Conservation (phyloP, 2,797 vertebrate species). For the Sebastiscus albofasciatus region DNA sequence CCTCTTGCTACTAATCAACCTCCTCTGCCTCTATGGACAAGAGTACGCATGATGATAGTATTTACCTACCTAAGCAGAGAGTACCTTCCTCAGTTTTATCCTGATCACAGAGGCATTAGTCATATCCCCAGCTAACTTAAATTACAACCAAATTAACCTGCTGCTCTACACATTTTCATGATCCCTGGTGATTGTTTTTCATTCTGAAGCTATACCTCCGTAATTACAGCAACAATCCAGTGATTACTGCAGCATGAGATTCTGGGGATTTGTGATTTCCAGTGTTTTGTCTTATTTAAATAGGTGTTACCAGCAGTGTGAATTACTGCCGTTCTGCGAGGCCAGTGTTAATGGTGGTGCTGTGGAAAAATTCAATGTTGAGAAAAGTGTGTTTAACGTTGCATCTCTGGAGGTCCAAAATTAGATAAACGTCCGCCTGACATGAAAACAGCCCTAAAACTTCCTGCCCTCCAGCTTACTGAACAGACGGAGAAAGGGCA, state of each 20-base stretch:
- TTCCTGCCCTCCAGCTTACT: slow-evolving; percentile 21
- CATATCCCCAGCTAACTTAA: not conserved
- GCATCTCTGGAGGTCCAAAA: slow-evolving; percentile 32
- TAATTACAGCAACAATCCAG: slow-evolving; percentile 8
- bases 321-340: not conserved
- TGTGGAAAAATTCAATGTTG: not conserved
- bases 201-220: not conserved
- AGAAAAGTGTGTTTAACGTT: not conserved
- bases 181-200: not conserved
- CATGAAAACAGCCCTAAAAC: slow-evolving; percentile 31
- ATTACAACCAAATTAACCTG: slow-evolving; percentile 5
- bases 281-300: not conserved
- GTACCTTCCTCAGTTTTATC: not conserved
- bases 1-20: too few relatives aligned
- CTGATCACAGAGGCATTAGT: not conserved
- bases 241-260: not conserved
- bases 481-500: slow-evolving; percentile 44
- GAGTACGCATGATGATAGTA: not conserved
- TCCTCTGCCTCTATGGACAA: too few relatives aligned
- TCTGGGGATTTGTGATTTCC: slow-evolving; percentile 4
- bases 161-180: not conserved
- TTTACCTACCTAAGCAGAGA: not conserved
- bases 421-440: slow-evolving; percentile 39
- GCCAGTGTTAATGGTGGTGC: not conserved
- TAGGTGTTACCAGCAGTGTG: not conserved